Percentiles rank a stretch among this genome's conserved stretches.
Evolutionary conservation across 2,888 invertebrate species (phyloP).

Genomic region (Morpho helenor): DNA sequence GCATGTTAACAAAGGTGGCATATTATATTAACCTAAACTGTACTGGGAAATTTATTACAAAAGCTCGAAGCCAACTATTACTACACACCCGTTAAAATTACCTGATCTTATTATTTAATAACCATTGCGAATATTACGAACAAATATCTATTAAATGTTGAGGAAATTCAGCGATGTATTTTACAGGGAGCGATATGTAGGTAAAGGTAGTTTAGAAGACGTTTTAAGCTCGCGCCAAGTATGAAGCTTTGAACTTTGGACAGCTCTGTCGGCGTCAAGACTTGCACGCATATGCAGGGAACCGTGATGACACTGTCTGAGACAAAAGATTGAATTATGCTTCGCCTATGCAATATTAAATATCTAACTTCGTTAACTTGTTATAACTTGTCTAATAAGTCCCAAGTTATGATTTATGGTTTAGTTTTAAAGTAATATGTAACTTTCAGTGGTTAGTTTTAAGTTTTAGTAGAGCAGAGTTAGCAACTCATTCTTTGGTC

Average conservation of each 20-base stretch:
- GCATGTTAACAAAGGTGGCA: constrained; percentile 60
- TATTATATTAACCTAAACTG: constrained; percentile 60
- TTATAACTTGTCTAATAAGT: constrained; percentile 13
- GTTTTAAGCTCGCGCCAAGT: constrained; percentile 40
- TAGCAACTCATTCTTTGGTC: too few relatives aligned
- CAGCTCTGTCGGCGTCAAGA: constrained; percentile 46
- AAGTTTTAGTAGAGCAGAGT: not conserved
- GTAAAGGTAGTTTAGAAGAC: constrained; percentile 10
- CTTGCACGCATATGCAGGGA: constrained; percentile 42
- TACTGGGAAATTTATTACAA: constrained; percentile 60
- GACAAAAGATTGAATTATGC: constrained; percentile 44
- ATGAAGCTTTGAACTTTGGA: constrained; percentile 57
- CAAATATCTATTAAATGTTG: not conserved
- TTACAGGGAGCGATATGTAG: not conserved
- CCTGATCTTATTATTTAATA: not conserved
- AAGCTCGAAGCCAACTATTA: constrained; percentile 40
- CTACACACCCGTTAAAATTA: constrained; percentile 8
- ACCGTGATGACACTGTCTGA: constrained; percentile 46
- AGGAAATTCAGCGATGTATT: constrained; percentile 26
- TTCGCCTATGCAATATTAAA: constrained; percentile 31
- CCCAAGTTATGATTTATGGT: constrained; percentile 14
- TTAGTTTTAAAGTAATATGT: constrained; percentile 6
- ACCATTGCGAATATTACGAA: constrained; percentile 20
- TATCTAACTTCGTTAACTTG: constrained; percentile 15
- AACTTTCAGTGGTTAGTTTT: constrained; percentile 1